Base-by-base conservation (phyloP, 35 echinoderm and acorn worm genomes). In the Ophiothrix spiculata region DNA sequence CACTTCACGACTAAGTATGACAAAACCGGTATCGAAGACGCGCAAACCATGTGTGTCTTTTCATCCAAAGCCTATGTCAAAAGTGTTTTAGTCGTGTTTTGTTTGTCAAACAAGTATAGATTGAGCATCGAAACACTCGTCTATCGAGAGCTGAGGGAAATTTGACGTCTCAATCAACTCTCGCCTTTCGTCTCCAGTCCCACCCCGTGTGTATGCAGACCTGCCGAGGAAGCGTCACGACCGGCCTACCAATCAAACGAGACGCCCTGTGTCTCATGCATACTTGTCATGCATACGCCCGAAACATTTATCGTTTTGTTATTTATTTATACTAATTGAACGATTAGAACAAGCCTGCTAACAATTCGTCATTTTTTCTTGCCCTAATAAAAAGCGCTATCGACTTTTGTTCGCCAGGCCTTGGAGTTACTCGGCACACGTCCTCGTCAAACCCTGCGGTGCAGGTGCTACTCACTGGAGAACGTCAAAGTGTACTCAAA, bases 321-420 rank as follows among this genome's bases (percentile, higher is more conserved):
- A 95, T 95, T 95, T 95, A 95, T 95, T 95, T 91, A 95, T 90
- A 91, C 87, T 94, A 90, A 89, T 90, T 86, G 93, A 87, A 85
- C 93, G 86, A 91, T 95, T 95, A 95, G 93, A 86, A 91, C 86
- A 91, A 90, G 79, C 75, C 73, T 83, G 81, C 86, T 85, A 64
- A 91, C 86, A 91, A 95, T 95, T 91, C 93, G 85, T 95, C 93
- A 86, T 82, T 79, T 90, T n/a, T 85, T 85, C 74, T 82, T 76
- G 85, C 89, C 87, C 80, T 91, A 87, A 88, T 69, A 25, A 81
- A 90, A 91, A 85, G 91, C 86, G 90, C 93, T 81, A 85, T 87
- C 90, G 79, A 95, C 93, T 95, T 95, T 95, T 95, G 93, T 95
- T 89, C 85, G 80, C 37, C 49, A 81, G 86, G 89, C 88, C 89